Base-by-base conservation (phyloP, 1,140 invertebrate species). In the Teleogryllus occipitalis region DNA sequence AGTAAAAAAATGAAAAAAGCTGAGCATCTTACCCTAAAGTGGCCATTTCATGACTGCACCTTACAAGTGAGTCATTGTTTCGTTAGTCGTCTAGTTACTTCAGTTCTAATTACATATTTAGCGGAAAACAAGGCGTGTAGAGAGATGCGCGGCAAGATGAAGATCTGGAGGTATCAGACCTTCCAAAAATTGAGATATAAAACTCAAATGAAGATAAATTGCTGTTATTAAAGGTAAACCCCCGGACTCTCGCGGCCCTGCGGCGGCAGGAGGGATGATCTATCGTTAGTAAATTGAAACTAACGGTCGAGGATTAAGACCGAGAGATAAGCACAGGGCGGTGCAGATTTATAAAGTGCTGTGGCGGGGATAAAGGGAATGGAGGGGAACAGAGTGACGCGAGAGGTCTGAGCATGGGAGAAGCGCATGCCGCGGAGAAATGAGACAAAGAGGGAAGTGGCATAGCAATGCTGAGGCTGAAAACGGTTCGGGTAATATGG, bases 221-320 rank as follows among this genome's bases (percentile, higher is more conserved):
- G 18, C 54, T 14, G 54, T 65, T 65, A 65, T 65, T 65, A 65
- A 65, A 65, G 54, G 54, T 65, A 65, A 65, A 65, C 54, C 54
- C 54, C 10, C 54, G 54, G 10, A 14, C 54, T 65, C 54, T 18
- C 10, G 54, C 54, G 54, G 18, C 10, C 18, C 54, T 7, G 54
- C 18, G 54, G 54, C 54, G 54, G 54, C 18, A 65, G 54, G 18
- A 2, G 2, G 54, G 54, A 65, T 65, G 54, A 65, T 65, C 54
- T 65, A 65, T 65, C 54, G 54, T 65, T 65, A 65, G 54, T 65
- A 65, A 65, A 65, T 65, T 65, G 54, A 65, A 65, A 65, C 54
- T 65, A 65, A 65, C 54, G 54, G 54, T 65, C 54, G 54, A 65
- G 54, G 54, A 65, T 65, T 65, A 65, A 65, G 54, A 65, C 54